These are phyloP conservation scores for Pachycephala philippinensis DNA, from an alignment of 2,113 vertebrate genomes.

Conservation along the genomic window DNA sequence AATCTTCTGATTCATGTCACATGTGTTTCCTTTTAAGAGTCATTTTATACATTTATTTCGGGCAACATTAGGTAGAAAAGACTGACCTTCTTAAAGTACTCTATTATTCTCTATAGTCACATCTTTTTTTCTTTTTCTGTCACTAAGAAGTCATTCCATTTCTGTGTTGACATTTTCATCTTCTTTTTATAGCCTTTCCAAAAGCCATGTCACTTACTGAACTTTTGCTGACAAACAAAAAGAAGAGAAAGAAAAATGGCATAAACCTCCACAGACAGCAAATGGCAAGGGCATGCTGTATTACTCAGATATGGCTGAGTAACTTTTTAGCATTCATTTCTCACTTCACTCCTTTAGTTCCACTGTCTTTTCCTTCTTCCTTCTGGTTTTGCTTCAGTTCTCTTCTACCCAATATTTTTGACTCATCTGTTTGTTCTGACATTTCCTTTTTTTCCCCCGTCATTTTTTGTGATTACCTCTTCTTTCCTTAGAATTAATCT, in stretches of 20 bases:
- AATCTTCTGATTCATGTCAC: neutral
- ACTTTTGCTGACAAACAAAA: conserved; percentile 12
- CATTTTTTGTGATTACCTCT: neutral
- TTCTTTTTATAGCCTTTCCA: neutral
- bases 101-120: neutral
- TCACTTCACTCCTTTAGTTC: neutral
- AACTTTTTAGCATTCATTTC: neutral
- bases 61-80: neutral
- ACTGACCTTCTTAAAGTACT: neutral
- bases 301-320: neutral
- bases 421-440: neutral
- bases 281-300: neutral
- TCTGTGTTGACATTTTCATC: conserved; percentile 10
- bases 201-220: neutral
- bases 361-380: neutral
- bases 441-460: rapidly evolving
- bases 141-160: neutral
- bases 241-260: neutral
- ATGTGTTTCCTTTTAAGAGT: neutral
- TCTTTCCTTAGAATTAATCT: neutral
- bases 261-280: neutral
- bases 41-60: neutral
- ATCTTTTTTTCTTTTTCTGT: neutral
- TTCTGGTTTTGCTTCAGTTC: neutral
- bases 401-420: neutral